Evolutionary conservation across 2,888 invertebrate genomes (phyloP).

Genomic region (Polyommatus iphigenia): DNA sequence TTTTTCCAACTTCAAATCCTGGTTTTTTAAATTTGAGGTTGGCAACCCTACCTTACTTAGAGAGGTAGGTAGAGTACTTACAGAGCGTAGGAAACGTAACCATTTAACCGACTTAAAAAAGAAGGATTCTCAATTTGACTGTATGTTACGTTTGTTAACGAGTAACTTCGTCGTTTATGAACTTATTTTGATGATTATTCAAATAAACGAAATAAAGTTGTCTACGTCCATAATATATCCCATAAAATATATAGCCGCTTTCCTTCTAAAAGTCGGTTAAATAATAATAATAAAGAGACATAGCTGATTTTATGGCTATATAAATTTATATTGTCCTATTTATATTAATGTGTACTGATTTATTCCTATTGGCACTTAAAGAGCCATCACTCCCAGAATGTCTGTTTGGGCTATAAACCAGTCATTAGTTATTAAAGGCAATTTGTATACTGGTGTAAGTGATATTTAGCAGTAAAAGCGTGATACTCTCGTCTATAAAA

Average conservation of each 20-base stretch:
- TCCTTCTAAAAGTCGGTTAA: neutral
- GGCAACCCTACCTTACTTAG: too few relatives aligned
- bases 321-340: neutral
- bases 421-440: constrained; percentile 17
- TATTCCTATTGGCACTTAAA: constrained; percentile 7
- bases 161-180: too few relatives aligned
- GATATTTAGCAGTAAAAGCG: constrained; percentile 5
- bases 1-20: too few relatives aligned
- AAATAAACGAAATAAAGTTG: too few relatives aligned
- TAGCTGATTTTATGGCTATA: neutral
- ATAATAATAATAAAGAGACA: neutral
- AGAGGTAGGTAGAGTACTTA: too few relatives aligned
- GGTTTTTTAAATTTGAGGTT: too few relatives aligned
- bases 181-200: too few relatives aligned
- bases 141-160: too few relatives aligned
- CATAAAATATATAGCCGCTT: neutral
- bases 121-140: too few relatives aligned
- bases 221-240: too few relatives aligned
- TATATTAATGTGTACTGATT: neutral
- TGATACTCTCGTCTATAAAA: constrained; percentile 11
- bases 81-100: too few relatives aligned
- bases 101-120: too few relatives aligned
- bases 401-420: constrained; percentile 10
- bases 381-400: neutral
- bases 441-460: constrained; percentile 6